These are phyloP conservation scores for Excalfactoria chinensis DNA, from an alignment of 2,113 vertebrate species.

Conservation along the genomic window DNA sequence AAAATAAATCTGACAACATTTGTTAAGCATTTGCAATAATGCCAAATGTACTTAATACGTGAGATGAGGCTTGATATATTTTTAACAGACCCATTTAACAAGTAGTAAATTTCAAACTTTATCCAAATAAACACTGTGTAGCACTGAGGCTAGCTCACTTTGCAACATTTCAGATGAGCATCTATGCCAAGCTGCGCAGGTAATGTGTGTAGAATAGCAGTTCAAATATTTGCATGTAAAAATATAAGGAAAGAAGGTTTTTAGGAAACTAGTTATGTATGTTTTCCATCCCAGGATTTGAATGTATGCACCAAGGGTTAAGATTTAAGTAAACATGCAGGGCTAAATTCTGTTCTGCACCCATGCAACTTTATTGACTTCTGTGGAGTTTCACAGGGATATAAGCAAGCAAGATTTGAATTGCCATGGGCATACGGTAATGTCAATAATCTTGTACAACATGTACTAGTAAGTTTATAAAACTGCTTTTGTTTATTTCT, in stretches of 20 bases:
- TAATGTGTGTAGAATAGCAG: slow-evolving; percentile 34
- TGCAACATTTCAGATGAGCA: slow-evolving; percentile 26
- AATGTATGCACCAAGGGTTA: slow-evolving; percentile 37
- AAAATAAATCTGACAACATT: slow-evolving; percentile 16
- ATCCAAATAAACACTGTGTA: neutral
- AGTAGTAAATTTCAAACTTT: slow-evolving; percentile 9
- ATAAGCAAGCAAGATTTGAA: neutral
- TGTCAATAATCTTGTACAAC: neutral
- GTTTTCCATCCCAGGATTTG: slow-evolving; percentile 13
- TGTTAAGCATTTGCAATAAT: slow-evolving; percentile 27
- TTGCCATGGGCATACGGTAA: neutral
- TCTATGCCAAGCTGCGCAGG: slow-evolving; percentile 8
- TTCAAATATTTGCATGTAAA: slow-evolving; percentile 69
- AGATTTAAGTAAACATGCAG: slow-evolving; percentile 55
- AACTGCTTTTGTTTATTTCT: slow-evolving; percentile 61
- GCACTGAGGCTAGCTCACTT: slow-evolving; percentile 19
- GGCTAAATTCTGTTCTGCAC: slow-evolving; percentile 6
- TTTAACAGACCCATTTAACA: slow-evolving; percentile 10
- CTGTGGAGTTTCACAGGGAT: neutral
- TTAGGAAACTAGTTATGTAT: slow-evolving; percentile 40
- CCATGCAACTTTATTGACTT: slow-evolving; percentile 26
- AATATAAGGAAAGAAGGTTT: slow-evolving; percentile 29
- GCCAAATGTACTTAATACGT: neutral
- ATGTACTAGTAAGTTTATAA: slow-evolving; percentile 34
- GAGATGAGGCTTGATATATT: neutral